Base-by-base conservation (phyloP, 2,888 invertebrate genomes). In the Mythimna pallens region DNA sequence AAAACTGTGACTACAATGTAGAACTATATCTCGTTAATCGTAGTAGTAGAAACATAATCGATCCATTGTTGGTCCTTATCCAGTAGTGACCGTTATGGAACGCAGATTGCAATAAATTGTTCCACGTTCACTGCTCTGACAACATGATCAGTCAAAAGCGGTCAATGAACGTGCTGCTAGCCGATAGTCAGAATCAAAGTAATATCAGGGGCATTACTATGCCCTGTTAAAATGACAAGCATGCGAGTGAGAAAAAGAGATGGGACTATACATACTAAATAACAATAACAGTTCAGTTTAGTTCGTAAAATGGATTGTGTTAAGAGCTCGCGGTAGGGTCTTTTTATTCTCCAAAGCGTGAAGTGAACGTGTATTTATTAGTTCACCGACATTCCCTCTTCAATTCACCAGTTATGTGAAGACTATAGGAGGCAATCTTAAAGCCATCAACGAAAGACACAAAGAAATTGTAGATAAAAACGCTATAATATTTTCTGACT, bases 21-120 rank as follows among this genome's bases (percentile, higher is more conserved):
- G 12, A 61, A 64, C 12, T n/a, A 12, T 50, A 54, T 25, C 12
- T 50, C 22, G 70, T 70, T 78, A 70, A 70, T 75, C 40, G n/a
- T 34, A 55, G 7, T 43, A 30, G 71, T 61, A 10, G n/a, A 6
- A 9, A 10, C 14, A 10, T 59, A 70, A 72, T 59, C 17, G 73
- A 40, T 54, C 22, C 40, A 72, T 76, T 61, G 59, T 76, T 61
- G 47, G 0, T 50, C 73, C 80, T 25, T 73, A 79, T 73, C 10
- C 36, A 61, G 36, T 12, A 50, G 30, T 20, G 10, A 52, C 79
- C 22, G 2, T 55, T 55, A 73, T 40, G 59, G 80, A 55, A n/a
- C 59, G 20, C 54, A 30, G 36, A 73, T 40, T 40, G 79, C 30
- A 54, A 79, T 79, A 50, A 64, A 76, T n/a, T 40, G 20, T 72